Base-by-base conservation (phyloP, 2,888 invertebrate species). In the Cephus sareptanus region DNA sequence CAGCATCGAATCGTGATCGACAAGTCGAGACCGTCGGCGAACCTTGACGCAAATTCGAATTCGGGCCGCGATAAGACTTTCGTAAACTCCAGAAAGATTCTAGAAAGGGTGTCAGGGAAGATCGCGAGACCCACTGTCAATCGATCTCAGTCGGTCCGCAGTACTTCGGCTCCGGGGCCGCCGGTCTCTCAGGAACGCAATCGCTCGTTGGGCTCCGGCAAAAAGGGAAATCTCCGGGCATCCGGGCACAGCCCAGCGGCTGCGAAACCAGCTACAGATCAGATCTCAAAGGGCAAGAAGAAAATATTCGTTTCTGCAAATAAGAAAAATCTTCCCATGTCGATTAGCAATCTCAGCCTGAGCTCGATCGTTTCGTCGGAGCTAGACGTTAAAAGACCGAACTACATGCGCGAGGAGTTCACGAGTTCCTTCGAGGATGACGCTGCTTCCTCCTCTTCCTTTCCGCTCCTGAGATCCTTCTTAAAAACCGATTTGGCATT, bases 401-500 rank as follows among this genome's bases (percentile, higher is more conserved):
- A 88, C 76, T 90, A 88, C 0, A 80, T 89, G 80, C 93, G 95
- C 81, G 95, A 95, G 87, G 95, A 95, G 90, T 93, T 95, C 87
- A 94, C 95, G 92, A 94, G 94, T 84, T 94, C 94, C 81, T 95
- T 95, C 88, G 95, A 95, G 84, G 95, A 95, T 85, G 94, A 95
- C 87, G 92, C 90, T 75, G 92, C 90, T 75, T 90, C 91, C 82
- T 90, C 91, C 82, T 81, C 78, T 33, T 92, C 90, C 87, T 92
- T 91, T 88, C 92, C 93, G 9, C 89, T 93, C 79, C 91, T 93
- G 80, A 92, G 92, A 85, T 89, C 87, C 78, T 84, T 88, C 80
- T 83, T 90, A 71, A 87, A 89, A 85, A 93, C 92, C 84, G 88
- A 90, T 80, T 84, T 89, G 82, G 84, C 88, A 23, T 90, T 87